phyloP scores from a whole-genome alignment of 2,888 invertebrate genomes.

The Andrena bucephala region DNA sequence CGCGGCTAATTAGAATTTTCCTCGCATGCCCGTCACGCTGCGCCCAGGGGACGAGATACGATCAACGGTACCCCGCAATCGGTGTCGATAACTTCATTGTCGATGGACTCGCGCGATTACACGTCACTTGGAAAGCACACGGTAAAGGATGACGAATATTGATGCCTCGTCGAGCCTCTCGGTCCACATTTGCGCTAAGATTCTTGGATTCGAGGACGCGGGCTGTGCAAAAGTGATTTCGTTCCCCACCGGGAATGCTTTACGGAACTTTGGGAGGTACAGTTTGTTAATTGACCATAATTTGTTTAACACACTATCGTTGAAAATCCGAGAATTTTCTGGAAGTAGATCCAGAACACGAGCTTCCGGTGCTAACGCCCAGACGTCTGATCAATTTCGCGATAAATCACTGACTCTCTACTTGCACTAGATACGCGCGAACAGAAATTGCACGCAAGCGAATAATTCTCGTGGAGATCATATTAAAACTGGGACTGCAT shows the following conservation, averaged over 20 bases:
- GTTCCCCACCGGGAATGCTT: not conserved
- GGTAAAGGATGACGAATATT: constrained; percentile 51
- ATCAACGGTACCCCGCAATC: constrained; percentile 44
- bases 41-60: constrained; percentile 19
- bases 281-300: no score
- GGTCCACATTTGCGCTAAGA: constrained; percentile 27
- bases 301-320: no score
- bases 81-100: constrained; percentile 59
- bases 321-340: not conserved
- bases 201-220: constrained; percentile 15
- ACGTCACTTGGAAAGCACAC: constrained; percentile 28
- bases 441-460: not conserved
- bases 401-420: not conserved
- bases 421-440: not conserved
- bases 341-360: not conserved
- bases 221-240: constrained; percentile 8
- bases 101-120: constrained; percentile 45
- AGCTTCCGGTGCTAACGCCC: not conserved
- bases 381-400: not conserved
- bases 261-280: not conserved
- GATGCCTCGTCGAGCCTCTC: constrained; percentile 25
- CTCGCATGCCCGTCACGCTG: constrained; percentile 21
- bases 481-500: not conserved
- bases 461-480: not conserved
- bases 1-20: constrained; percentile 56